phyloP scores from a whole-genome alignment of 2,113 vertebrate genomes.

The Apeltes quadracus region DNA sequence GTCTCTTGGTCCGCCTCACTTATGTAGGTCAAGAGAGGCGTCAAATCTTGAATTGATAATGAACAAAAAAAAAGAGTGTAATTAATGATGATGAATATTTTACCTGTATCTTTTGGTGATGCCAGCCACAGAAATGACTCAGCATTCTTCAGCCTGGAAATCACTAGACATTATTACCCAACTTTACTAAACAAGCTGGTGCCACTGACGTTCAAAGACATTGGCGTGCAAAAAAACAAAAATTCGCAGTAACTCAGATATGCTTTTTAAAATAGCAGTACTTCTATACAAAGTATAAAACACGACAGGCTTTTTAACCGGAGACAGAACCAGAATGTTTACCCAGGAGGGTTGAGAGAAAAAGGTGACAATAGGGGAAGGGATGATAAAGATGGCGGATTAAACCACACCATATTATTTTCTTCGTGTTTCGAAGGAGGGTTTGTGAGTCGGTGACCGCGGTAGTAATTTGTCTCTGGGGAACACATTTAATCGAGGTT shows the following conservation, averaged over 20 bases:
- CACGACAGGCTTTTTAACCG: not conserved
- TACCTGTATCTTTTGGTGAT: not conserved
- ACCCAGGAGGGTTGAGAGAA: not conserved
- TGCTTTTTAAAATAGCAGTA: not conserved
- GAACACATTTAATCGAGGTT: constrained; percentile 52
- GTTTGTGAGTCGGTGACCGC: constrained; percentile 27
- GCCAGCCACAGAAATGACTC: not conserved
- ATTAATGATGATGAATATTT: not conserved
- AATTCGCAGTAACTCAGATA: not conserved
- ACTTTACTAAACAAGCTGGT: not conserved
- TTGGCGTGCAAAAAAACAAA: not conserved
- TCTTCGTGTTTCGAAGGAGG: constrained; percentile 38
- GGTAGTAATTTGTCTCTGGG: constrained; percentile 31
- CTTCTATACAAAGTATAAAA: constrained; percentile 9
- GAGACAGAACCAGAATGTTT: not conserved
- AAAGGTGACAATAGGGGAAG: not conserved
- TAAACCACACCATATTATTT: not conserved
- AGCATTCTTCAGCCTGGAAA: not conserved
- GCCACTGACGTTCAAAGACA: not conserved
- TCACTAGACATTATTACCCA: not conserved
- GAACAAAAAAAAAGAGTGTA: not conserved
- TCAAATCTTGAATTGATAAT: not conserved
- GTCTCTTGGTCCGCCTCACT: not conserved
- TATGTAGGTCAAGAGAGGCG: not conserved
- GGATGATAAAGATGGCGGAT: constrained; percentile 10